phyloP scores from a whole-genome alignment of 2,797 vertebrate species.

The Zenarchopterus dispar region DNA sequence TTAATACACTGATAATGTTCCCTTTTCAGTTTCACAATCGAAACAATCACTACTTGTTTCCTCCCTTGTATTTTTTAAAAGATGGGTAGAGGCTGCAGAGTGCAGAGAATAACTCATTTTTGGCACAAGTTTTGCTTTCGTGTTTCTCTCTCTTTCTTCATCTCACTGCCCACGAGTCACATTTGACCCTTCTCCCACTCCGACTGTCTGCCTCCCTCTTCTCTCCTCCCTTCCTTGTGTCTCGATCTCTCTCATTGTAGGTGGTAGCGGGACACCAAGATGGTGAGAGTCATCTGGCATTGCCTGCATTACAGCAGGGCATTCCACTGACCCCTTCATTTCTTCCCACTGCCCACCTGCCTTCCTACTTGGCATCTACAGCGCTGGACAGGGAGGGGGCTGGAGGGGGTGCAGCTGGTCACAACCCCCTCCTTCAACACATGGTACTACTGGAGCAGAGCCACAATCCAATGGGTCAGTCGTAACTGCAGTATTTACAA shows the following conservation, averaged over 20 bases:
- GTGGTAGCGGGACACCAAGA: slow-evolving; percentile 88
- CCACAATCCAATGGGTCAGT: slow-evolving; percentile 90
- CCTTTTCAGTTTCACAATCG: too few relatives aligned
- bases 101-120: slow-evolving; percentile 5
- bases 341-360: slow-evolving; percentile 90
- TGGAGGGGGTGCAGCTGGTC: slow-evolving; percentile 71
- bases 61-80: slow-evolving; percentile 1
- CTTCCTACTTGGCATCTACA: slow-evolving; percentile 90
- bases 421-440: slow-evolving; percentile 93
- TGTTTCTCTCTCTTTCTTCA: slow-evolving; percentile 19
- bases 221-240: slow-evolving; percentile 20
- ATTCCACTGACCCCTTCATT: slow-evolving; percentile 86
- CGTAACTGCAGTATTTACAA: slow-evolving; percentile 18
- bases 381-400: slow-evolving; percentile 88
- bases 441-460: slow-evolving; percentile 94
- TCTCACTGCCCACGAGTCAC: slow-evolving; percentile 41
- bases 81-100: not conserved
- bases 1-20: too few relatives aligned
- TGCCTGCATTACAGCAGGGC: slow-evolving; percentile 88
- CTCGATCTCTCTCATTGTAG: slow-evolving; percentile 66
- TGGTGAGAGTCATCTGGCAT: slow-evolving; percentile 84
- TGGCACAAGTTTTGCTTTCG: slow-evolving; percentile 6
- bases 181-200: slow-evolving; percentile 34
- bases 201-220: slow-evolving; percentile 14
- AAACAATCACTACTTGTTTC: not conserved